These are phyloP conservation scores for Spheniscus mendiculus DNA, from an alignment of 2,113 vertebrate genomes.

Conservation along the genomic window DNA sequence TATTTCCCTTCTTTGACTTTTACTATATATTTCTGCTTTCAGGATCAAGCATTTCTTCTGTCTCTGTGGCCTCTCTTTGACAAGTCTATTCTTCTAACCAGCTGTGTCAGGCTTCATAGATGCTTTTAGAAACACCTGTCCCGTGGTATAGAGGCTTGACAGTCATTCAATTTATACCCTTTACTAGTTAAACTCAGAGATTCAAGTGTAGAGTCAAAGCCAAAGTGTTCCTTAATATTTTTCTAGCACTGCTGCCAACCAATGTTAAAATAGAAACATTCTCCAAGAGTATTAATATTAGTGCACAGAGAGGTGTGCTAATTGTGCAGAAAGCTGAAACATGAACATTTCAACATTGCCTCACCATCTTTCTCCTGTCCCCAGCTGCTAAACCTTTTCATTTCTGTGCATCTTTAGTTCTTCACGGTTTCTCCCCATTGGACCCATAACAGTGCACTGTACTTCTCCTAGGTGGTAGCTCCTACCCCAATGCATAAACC, in stretches of 20 bases:
- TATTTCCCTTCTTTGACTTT: background rate
- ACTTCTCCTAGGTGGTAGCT: background rate
- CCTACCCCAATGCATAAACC: background rate
- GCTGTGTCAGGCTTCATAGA: slow-evolving; percentile 5
- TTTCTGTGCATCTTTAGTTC: background rate
- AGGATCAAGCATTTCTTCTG: background rate
- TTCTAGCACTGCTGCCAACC: background rate
- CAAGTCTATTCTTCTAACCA: background rate
- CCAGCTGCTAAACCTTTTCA: background rate
- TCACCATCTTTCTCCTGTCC: background rate
- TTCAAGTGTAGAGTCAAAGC: background rate
- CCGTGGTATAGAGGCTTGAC: background rate
- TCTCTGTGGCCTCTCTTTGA: background rate
- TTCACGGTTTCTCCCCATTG: background rate
- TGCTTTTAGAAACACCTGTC: slow-evolving; percentile 41
- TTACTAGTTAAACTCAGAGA: background rate
- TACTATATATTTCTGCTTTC: background rate
- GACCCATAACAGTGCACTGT: background rate
- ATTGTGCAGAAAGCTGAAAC: background rate
- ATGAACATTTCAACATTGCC: background rate
- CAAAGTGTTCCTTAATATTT: background rate
- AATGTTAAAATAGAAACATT: background rate
- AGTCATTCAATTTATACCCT: background rate
- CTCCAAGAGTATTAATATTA: background rate
- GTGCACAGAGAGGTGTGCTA: background rate